Evolutionary conservation across 2,113 vertebrate genomes (phyloP).

Genomic region (Cichladusa arquata): DNA sequence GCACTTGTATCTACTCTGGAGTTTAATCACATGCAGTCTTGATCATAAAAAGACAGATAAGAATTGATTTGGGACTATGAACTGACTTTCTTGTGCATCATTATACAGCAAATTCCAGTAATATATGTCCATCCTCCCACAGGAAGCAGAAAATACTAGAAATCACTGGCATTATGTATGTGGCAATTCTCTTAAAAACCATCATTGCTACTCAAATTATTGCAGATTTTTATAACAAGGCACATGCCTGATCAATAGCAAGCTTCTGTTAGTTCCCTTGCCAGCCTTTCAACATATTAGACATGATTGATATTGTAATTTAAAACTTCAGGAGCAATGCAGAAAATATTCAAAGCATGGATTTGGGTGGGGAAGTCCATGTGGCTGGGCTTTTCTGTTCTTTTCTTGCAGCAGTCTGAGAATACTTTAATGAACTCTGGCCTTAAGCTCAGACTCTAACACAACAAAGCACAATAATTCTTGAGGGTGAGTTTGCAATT

Average conservation of each 20-base stretch:
- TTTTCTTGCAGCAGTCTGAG: neutral
- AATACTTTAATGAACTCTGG: neutral
- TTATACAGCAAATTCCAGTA: conserved; percentile 16
- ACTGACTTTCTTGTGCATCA: conserved; percentile 15
- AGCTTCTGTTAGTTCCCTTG: conserved; percentile 1
- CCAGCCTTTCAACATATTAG: neutral
- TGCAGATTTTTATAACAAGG: conserved; percentile 20
- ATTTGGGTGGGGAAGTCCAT: neutral
- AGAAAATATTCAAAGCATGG: neutral
- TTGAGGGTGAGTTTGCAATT: neutral
- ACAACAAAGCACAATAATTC: neutral
- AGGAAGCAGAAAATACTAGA: neutral
- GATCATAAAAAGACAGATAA: neutral
- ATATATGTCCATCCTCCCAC: neutral
- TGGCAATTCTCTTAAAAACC: neutral
- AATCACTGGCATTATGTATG: conserved; percentile 12
- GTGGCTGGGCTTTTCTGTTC: neutral
- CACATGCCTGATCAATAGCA: conserved; percentile 1
- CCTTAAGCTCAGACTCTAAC: neutral
- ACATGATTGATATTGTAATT: neutral
- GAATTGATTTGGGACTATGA: conserved; percentile 1
- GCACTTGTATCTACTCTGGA: neutral
- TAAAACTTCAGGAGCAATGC: neutral
- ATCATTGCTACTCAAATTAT: conserved; percentile 21
- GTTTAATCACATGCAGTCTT: conserved; percentile 1